A percentile compares a stretch with the other conserved stretches of the same genome.
phyloP scores from a whole-genome alignment of 1,140 invertebrate genomes.

The Aporrectodea caliginosa region DNA sequence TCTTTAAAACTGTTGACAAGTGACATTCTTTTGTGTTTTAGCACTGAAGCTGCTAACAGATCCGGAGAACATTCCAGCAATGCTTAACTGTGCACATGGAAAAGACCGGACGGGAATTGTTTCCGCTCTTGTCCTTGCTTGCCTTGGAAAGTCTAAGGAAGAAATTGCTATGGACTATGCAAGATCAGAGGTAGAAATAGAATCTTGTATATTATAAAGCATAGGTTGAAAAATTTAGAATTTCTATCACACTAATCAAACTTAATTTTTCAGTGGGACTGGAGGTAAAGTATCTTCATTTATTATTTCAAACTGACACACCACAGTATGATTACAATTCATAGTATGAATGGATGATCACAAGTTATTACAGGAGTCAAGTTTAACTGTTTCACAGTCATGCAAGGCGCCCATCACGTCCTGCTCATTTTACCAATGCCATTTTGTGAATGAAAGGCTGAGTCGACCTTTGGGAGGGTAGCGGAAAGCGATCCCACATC shows the following conservation, averaged over 20 bases:
- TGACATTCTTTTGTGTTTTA: conserved; percentile 36
- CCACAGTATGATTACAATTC: background rate
- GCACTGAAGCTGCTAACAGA: conserved; percentile 43
- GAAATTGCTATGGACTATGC: conserved; percentile 45
- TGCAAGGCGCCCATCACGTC: too few species aligned
- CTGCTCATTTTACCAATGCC: too few species aligned
- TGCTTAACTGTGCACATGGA: conserved; percentile 49
- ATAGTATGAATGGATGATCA: background rate
- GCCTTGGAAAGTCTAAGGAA: conserved; percentile 42
- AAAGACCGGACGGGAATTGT: conserved; percentile 51
- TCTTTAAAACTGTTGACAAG: too few species aligned
- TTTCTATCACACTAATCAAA: too few species aligned
- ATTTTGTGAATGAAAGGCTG: too few species aligned
- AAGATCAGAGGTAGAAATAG: conserved; percentile 43
- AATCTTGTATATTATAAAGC: background rate
- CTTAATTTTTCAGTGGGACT: too few species aligned
- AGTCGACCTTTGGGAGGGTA: too few species aligned
- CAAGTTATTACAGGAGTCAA: background rate
- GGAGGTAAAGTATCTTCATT: background rate
- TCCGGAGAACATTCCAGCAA: conserved; percentile 40
- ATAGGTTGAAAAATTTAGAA: background rate
- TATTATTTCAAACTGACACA: background rate
- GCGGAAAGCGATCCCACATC: too few species aligned
- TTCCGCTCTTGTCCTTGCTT: conserved; percentile 42
- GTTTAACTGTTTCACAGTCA: background rate